A percentile compares a stretch with the other conserved stretches of the same genome.
Evolutionary conservation across 2,797 vertebrate species (phyloP).

Genomic region (Pygocentrus nattereri): DNA sequence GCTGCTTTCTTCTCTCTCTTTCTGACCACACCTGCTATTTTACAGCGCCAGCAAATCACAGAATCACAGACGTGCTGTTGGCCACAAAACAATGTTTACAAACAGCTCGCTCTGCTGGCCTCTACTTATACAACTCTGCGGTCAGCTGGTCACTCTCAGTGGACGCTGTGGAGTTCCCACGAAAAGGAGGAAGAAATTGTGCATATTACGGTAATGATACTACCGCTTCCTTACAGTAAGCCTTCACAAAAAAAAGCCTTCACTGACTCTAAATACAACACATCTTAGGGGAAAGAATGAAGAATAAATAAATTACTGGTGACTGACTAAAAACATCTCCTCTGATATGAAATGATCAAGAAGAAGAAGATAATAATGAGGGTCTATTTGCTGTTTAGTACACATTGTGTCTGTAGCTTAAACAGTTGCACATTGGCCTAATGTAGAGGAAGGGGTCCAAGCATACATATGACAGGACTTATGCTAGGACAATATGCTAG

Average conservation of each 20-base stretch:
- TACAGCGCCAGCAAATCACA: constrained; percentile 9
- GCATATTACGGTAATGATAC: constrained; percentile 20
- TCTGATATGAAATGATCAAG: not conserved
- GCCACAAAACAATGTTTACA: not conserved
- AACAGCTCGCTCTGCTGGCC: constrained; percentile 11
- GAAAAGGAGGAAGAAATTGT: constrained; percentile 16
- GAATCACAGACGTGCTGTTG: not conserved
- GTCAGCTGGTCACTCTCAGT: not conserved
- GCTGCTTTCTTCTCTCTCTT: not conserved
- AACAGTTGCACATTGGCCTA: not conserved
- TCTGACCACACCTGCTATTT: constrained; percentile 17
- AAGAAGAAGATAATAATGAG: not conserved
- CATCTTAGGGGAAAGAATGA: not conserved
- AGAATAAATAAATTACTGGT: not conserved
- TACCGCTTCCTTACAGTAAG: constrained; percentile 19
- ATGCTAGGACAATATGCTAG: not conserved
- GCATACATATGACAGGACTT: not conserved
- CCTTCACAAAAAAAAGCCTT: not conserved
- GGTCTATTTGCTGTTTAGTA: not conserved
- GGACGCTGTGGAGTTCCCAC: constrained; percentile 34
- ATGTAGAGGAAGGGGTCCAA: not conserved
- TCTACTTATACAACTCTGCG: constrained; percentile 31
- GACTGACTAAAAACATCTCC: not conserved
- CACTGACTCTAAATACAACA: not conserved
- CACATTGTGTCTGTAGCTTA: not conserved